Evolutionary conservation across 1,140 invertebrate species (phyloP).

Genomic region (Nomia melanderi): DNA sequence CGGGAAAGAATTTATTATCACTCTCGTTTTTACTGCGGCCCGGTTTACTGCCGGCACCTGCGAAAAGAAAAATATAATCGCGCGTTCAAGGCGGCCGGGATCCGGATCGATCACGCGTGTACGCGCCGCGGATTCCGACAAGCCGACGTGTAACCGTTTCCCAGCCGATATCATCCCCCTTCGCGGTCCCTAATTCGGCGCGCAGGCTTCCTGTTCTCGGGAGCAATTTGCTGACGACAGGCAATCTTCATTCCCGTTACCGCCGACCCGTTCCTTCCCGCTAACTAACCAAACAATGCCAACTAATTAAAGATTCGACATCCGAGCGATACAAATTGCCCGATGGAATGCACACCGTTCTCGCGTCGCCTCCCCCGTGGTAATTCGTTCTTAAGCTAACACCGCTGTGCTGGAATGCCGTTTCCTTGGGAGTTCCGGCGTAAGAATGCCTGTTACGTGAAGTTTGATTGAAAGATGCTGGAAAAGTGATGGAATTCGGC

Average conservation of each 20-base stretch:
- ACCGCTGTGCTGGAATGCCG: too few species aligned
- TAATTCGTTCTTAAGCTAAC: too few species aligned
- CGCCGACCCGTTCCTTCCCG: slow-evolving; percentile 53
- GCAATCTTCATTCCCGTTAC: slow-evolving; percentile 39
- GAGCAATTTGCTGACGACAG: slow-evolving; percentile 44
- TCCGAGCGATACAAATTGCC: slow-evolving; percentile 25
- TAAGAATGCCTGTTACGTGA: too few species aligned
- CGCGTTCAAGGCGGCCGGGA: slow-evolving; percentile 1
- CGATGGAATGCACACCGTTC: background rate
- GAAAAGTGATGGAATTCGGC: too few species aligned
- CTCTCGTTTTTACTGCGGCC: slow-evolving; percentile 11
- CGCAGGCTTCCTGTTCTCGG: slow-evolving; percentile 7
- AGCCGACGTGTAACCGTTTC: slow-evolving; percentile 1
- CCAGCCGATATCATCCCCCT: slow-evolving; percentile 7
- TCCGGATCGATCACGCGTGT: background rate
- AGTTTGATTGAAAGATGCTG: too few species aligned
- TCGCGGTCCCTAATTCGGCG: slow-evolving; percentile 24
- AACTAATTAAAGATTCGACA: slow-evolving; percentile 74
- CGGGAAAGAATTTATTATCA: slow-evolving; percentile 41
- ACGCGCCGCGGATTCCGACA: background rate
- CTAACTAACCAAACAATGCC: slow-evolving; percentile 66
- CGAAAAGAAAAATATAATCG: slow-evolving; percentile 28
- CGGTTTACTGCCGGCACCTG: background rate
- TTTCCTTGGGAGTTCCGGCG: too few species aligned
- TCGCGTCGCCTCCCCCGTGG: too few species aligned